Evolutionary conservation across 2,797 vertebrate genomes (phyloP).

Genomic region (Antennarius maculatus): DNA sequence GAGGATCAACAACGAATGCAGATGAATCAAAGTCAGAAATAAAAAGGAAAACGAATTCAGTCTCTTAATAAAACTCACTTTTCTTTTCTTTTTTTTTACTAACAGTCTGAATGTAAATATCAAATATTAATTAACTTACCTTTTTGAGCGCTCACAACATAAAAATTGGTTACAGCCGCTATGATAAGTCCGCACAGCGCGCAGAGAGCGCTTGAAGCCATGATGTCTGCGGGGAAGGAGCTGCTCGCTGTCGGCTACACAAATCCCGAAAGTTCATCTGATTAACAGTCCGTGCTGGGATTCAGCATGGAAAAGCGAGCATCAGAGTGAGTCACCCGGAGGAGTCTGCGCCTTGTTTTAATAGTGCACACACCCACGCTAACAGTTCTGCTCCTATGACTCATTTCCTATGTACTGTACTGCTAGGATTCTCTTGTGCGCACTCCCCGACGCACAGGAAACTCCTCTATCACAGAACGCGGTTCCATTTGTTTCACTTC

Average conservation of each 20-base stretch:
- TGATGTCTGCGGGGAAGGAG: conserved; percentile 48
- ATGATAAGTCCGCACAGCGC: conserved; percentile 73
- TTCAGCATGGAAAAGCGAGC: conserved; percentile 79
- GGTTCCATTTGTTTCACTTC: conserved; percentile 27
- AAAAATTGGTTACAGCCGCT: conserved; percentile 62
- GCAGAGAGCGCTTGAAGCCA: conserved; percentile 71
- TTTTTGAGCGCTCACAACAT: conserved; percentile 74
- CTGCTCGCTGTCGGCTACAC: conserved; percentile 59
- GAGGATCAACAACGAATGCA: background rate
- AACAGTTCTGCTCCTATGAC: conserved; percentile 78
- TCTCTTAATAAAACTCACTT: background rate
- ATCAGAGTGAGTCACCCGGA: conserved; percentile 83
- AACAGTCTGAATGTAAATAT: background rate
- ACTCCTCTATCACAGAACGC: conserved; percentile 51
- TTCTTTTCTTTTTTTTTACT: too few relatives aligned
- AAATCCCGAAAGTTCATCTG: conserved; percentile 77
- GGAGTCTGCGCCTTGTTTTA: conserved; percentile 84
- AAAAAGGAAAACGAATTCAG: background rate
- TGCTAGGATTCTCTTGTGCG: conserved; percentile 65
- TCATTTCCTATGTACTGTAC: conserved; percentile 84
- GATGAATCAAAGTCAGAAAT: background rate
- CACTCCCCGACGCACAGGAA: conserved; percentile 69
- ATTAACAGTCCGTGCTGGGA: conserved; percentile 69
- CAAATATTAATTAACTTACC: conserved; percentile 67
- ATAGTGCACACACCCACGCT: conserved; percentile 85